A percentile compares a stretch with the other conserved stretches of the same genome.
These are phyloP conservation scores for Agonopterix arenella DNA, from an alignment of 2,888 invertebrate genomes.

Conservation along the genomic window DNA sequence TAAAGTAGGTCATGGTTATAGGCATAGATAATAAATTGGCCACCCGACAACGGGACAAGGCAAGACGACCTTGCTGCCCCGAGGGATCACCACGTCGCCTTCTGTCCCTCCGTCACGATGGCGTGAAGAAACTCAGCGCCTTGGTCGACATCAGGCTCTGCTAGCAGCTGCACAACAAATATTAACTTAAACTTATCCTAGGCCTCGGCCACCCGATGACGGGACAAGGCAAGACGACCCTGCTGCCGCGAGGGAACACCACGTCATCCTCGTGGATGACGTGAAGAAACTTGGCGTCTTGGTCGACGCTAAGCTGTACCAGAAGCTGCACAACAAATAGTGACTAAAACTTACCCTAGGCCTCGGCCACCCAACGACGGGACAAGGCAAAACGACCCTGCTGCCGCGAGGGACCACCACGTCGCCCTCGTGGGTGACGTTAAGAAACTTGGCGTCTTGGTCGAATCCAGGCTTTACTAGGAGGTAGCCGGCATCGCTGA, in stretches of 20 bases:
- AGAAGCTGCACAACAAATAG: no score
- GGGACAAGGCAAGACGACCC: constrained; percentile 76
- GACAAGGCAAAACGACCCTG: constrained; percentile 75
- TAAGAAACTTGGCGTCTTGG: constrained; percentile 27
- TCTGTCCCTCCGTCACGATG: neutral
- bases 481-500: constrained; percentile 59
- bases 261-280: constrained; percentile 30
- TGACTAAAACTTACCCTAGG: constrained; percentile 53
- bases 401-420: constrained; percentile 56
- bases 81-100: neutral
- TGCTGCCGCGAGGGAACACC: constrained; percentile 55
- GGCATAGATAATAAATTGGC: constrained; percentile 33
- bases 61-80: constrained; percentile 67
- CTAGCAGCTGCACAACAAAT: constrained; percentile 16
- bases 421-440: constrained; percentile 26
- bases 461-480: constrained; percentile 34
- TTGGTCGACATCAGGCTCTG: constrained; percentile 26
- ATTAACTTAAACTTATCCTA: constrained; percentile 38
- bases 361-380: constrained; percentile 77
- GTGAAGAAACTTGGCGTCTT: constrained; percentile 28
- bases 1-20: neutral
- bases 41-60: constrained; percentile 79
- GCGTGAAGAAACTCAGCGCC: neutral
- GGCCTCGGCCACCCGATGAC: constrained; percentile 78
- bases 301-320: constrained; percentile 34